Percentiles rank a stretch among this genome's conserved stretches.
Evolutionary conservation across 1,140 invertebrate genomes (phyloP).

Genomic region (Diorhabda sublineata): DNA sequence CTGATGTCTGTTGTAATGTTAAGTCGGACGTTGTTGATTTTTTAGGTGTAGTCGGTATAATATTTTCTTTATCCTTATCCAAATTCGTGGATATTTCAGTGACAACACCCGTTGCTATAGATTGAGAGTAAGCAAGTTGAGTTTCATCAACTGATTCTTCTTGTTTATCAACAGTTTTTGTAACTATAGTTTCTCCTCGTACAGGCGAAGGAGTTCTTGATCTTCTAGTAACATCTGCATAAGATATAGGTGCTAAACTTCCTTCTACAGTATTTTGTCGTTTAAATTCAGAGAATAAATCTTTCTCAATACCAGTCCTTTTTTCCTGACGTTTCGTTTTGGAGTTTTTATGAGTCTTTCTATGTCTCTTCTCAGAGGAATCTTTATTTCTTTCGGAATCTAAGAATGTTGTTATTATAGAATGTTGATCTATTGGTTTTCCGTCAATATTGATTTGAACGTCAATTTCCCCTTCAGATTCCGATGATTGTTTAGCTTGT

Average conservation of each 20-base stretch:
- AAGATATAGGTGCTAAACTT: conserved; percentile 31
- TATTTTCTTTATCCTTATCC: conserved; percentile 33
- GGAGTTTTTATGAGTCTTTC: conserved; percentile 27
- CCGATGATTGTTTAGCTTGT: conserved; percentile 2
- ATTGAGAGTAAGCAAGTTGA: neutral
- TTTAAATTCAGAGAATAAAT: conserved; percentile 34
- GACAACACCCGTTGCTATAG: conserved; percentile 22
- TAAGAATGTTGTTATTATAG: conserved; percentile 23
- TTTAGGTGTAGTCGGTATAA: conserved; percentile 9
- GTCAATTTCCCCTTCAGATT: conserved; percentile 28
- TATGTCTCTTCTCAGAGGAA: conserved; percentile 16
- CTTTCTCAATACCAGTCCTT: conserved; percentile 25
- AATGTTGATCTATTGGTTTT: conserved; percentile 26
- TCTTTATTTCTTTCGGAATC: conserved; percentile 28
- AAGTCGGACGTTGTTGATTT: neutral
- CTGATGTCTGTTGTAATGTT: neutral
- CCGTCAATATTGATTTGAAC: conserved; percentile 38
- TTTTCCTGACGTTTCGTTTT: conserved; percentile 26
- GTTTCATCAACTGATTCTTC: neutral
- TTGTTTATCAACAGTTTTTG: neutral
- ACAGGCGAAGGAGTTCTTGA: conserved; percentile 36
- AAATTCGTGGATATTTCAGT: conserved; percentile 40
- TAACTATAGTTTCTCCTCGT: neutral
- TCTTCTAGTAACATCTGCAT: conserved; percentile 38
- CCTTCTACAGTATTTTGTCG: conserved; percentile 28